Base-by-base conservation (phyloP, 2,888 invertebrate genomes). In the Drosophila percnosoma region DNA sequence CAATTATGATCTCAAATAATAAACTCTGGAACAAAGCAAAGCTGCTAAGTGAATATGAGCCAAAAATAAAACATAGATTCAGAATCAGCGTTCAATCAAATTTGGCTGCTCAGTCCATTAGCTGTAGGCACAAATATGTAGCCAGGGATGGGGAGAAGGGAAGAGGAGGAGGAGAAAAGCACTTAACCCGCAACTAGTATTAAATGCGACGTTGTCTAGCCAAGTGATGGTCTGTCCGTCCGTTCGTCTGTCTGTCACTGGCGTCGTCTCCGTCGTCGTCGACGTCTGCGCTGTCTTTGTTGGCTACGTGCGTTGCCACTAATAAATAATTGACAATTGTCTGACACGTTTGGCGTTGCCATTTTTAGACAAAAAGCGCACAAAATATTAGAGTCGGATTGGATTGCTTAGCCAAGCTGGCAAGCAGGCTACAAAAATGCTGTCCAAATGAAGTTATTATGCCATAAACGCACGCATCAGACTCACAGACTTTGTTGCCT, bases 371-470 rank as follows among this genome's bases (percentile, higher is more conserved):
- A 82, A 86, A 80, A 78, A 80, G 69, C 79, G 79, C 82, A 73
- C 68, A 64, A 80, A 78, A 81, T 80, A 77, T 77, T 80, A 65
- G 72, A 80, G 64, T 52, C 59, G 42, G n/a, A 70, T 55, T 64
- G 55, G 67, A 78, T 58, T 71, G 76, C 74, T 58, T 65, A 52
- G 65, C 61, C 75, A 64, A 18, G 36, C 27, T 33, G 36, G 40
- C 54, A 55, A 18, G 60, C 60, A 42, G 68, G 65, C 78, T 52
- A 74, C 87, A 82, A 84, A 80, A 83, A 88, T 73, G 87, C 79
- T 85, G 89, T 87, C 92, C 86, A 91, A 91, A 91, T 91, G 91
- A 91, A 91, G 91, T 91, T 91, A 91, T 91, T 91, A 91, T 91
- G 90, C 91, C 91, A 91, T 91, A 91, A 91, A 89, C 90, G 91